These are phyloP conservation scores for Mastomys coucha DNA, from an alignment of 2,113 vertebrate genomes.

Conservation along the genomic window DNA sequence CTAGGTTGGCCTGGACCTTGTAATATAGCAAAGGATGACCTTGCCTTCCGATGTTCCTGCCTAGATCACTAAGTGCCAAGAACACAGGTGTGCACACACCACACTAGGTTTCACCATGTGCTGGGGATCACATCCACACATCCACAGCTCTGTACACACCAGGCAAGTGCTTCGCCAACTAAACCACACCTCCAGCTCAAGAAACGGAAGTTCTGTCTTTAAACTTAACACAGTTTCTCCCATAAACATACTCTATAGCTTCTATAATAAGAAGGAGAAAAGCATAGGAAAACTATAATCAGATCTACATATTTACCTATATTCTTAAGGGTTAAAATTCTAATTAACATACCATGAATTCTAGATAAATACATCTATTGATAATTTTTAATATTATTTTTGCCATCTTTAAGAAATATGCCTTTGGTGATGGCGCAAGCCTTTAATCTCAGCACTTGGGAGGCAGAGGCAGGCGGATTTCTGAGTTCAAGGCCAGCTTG, in stretches of 20 bases:
- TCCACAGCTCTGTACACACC: background rate
- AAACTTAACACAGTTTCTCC: background rate
- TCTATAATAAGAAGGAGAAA: background rate
- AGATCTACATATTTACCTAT: background rate
- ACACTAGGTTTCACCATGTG: background rate
- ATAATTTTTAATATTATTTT: background rate
- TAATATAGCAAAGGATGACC: background rate
- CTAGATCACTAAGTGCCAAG: background rate
- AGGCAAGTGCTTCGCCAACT: background rate
- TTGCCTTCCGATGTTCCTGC: background rate
- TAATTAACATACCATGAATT: background rate
- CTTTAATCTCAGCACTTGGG: no score
- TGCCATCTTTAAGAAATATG: background rate
- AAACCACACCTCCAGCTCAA: background rate
- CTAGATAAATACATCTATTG: background rate
- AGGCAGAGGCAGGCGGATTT: no score
- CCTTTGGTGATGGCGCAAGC: no score
- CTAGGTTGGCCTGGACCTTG: background rate
- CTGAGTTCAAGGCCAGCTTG: no score
- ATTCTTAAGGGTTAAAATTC: background rate
- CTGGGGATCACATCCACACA: no score
- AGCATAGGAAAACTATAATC: background rate
- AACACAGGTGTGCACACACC: background rate
- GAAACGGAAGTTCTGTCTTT: background rate
- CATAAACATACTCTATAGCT: background rate